phyloP scores from a whole-genome alignment of 64 coral and sea anemone species.

The Orbicella faveolata region DNA sequence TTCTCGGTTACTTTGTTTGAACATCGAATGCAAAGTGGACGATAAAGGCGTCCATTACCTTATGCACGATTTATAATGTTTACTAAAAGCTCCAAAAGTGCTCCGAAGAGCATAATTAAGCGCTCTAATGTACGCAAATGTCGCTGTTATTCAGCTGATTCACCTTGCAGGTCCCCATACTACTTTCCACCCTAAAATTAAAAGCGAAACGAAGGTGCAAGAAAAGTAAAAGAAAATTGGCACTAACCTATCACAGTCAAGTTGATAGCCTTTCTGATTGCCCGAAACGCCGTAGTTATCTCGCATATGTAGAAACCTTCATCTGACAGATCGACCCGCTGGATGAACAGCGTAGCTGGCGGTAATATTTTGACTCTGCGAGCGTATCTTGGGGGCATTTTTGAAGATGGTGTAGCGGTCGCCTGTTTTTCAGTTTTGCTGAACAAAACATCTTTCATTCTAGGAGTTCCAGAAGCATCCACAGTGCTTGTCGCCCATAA shows the following conservation, averaged over 20 bases:
- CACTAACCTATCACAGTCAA: constrained; percentile 75
- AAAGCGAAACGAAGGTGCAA: not conserved
- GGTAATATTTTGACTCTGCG: constrained; percentile 65
- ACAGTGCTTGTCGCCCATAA: constrained; percentile 42
- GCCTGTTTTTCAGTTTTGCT: not conserved
- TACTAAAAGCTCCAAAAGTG: constrained; percentile 24
- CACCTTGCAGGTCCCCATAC: not conserved
- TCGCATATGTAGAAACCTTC: constrained; percentile 77
- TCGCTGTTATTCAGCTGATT: not conserved
- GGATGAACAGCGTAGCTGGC: constrained; percentile 67
- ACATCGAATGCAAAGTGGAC: not conserved
- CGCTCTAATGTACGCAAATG: not conserved
- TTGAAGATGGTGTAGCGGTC: not conserved
- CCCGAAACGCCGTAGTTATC: constrained; percentile 45
- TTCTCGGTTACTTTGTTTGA: constrained; percentile 37
- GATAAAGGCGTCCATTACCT: constrained; percentile 13
- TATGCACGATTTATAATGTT: constrained; percentile 13
- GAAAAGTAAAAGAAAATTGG: not conserved
- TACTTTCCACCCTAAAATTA: not conserved
- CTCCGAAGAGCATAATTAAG: constrained; percentile 32
- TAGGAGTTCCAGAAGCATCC: not conserved
- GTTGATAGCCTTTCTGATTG: constrained; percentile 53
- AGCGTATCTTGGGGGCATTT: constrained; percentile 21
- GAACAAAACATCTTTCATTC: constrained; percentile 6
- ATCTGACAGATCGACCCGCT: constrained; percentile 58